Evolutionary conservation across 2,888 invertebrate species (phyloP), one percentile per base, ranked within the genome.

Genomic region (Epinotia brunnichana): DNA sequence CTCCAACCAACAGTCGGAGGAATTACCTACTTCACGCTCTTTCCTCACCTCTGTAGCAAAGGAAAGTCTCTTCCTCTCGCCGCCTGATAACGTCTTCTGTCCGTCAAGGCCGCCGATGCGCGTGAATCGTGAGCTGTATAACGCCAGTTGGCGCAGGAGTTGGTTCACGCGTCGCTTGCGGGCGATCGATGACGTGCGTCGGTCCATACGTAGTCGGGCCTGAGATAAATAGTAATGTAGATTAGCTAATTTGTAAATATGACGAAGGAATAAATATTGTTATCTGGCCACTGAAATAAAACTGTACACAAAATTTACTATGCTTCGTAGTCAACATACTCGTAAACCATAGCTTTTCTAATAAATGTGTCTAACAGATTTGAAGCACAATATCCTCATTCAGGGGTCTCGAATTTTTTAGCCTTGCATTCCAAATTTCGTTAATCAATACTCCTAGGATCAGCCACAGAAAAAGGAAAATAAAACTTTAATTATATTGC

Each of bases 11-110:
- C 48, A n/a, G 48, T n/a, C 3, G n/a, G 4, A n/a, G 15, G 51
- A 51, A 5, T 13, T 24, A 3, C n/a, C n/a, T n/a, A n/a, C 7
- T 41, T 41, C 41, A 41, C 41, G 7, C 41, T 41, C 41, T 13
- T 11, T 41, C 35, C 77, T 81, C 87, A 97, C 97, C 94, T 99
- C 99, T 0, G 98, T 96, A 4, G 98, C 99, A 85, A 99, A 98
- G 0, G 98, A 96, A 21, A 99, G 90, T 70, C 99, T 94, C 83
- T 99, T 99, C 83, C 96, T 96, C 85, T 99, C 99, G 0, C 99
- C 99, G 0, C 99, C 98, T 0, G 98, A 99, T 1, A 99, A 92
- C 0, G 97, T 96, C 86, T 97, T 97, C 67, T 94, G 92, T 21
- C 96, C 95, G 54, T 96, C 96, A 13, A 95, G 92, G 0, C 95